These are phyloP conservation scores for Eurosta solidaginis DNA, from an alignment of 1,140 invertebrate genomes.

Conservation along the genomic window DNA sequence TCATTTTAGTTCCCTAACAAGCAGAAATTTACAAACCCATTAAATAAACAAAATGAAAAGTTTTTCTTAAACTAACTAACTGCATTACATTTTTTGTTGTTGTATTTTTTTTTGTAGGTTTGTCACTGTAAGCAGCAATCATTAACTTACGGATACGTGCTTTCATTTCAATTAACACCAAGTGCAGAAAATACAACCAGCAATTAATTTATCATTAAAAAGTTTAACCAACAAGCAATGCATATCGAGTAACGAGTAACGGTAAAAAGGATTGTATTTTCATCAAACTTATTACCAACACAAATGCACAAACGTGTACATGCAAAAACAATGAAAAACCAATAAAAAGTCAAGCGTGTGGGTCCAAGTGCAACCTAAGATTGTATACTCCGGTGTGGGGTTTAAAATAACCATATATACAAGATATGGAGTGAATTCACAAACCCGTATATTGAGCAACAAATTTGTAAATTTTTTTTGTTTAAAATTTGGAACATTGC, in stretches of 20 bases:
- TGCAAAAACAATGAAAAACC: not conserved
- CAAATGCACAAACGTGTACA: not conserved
- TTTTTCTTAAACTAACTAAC: too few relatives aligned
- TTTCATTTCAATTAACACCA: not conserved
- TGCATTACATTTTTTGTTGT: not conserved
- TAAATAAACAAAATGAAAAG: not conserved
- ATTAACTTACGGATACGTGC: not conserved
- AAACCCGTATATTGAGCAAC: too few relatives aligned
- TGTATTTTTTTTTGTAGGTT: not conserved
- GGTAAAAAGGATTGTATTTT: not conserved
- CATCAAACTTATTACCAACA: not conserved
- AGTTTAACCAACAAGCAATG: not conserved
- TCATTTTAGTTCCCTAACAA: not conserved
- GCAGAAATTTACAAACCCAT: not conserved
- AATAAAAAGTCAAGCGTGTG: too few relatives aligned
- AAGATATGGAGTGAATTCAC: too few relatives aligned
- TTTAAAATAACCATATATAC: too few relatives aligned
- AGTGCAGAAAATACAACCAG: not conserved
- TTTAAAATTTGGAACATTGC: too few relatives aligned
- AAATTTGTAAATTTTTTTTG: too few relatives aligned
- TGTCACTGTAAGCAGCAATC: too few relatives aligned
- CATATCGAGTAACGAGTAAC: conserved; percentile 11
- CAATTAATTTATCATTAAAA: conserved; percentile 18
- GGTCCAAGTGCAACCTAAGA: too few relatives aligned
- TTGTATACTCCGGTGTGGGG: too few relatives aligned